phyloP scores from a whole-genome alignment of 2,888 invertebrate genomes.

The Temnothorax rugatulus region DNA sequence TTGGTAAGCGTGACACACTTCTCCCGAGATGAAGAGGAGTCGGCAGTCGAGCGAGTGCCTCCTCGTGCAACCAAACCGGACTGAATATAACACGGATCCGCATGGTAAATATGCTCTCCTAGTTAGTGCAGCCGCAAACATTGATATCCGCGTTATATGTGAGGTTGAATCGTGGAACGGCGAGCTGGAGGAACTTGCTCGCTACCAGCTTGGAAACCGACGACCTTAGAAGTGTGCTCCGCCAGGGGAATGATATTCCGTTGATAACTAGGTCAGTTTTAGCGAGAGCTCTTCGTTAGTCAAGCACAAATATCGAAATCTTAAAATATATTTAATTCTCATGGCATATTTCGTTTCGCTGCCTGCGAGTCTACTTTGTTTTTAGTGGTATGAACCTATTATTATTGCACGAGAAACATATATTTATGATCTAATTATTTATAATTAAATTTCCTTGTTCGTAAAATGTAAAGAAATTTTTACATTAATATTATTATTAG shows the following conservation, averaged over 20 bases:
- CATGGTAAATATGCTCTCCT: slow-evolving; percentile 81
- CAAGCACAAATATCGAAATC: slow-evolving; percentile 8
- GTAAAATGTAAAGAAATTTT: not conserved
- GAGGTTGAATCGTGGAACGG: slow-evolving; percentile 54
- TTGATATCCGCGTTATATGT: slow-evolving; percentile 77
- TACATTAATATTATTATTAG: slow-evolving; percentile 1
- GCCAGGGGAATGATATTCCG: slow-evolving; percentile 10
- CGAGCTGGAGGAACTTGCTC: slow-evolving; percentile 54
- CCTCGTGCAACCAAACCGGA: slow-evolving; percentile 68
- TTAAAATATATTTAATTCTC: not conserved
- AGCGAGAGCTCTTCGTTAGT: slow-evolving; percentile 3
- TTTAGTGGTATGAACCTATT: not conserved
- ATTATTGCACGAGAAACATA: not conserved
- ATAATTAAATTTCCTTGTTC: not conserved
- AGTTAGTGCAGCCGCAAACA: slow-evolving; percentile 82
- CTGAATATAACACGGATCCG: slow-evolving; percentile 79
- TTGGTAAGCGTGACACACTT: slow-evolving; percentile 73
- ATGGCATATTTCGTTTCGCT: not conserved
- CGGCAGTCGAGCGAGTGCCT: slow-evolving; percentile 64
- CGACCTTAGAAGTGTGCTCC: slow-evolving; percentile 12
- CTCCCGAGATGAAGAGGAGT: slow-evolving; percentile 61
- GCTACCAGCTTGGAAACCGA: slow-evolving; percentile 55
- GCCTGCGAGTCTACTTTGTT: not conserved
- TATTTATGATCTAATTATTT: not conserved
- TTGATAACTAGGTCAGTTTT: slow-evolving; percentile 39